phyloP scores from a whole-genome alignment of 1,140 invertebrate genomes.

The Archivesica marissinica region DNA sequence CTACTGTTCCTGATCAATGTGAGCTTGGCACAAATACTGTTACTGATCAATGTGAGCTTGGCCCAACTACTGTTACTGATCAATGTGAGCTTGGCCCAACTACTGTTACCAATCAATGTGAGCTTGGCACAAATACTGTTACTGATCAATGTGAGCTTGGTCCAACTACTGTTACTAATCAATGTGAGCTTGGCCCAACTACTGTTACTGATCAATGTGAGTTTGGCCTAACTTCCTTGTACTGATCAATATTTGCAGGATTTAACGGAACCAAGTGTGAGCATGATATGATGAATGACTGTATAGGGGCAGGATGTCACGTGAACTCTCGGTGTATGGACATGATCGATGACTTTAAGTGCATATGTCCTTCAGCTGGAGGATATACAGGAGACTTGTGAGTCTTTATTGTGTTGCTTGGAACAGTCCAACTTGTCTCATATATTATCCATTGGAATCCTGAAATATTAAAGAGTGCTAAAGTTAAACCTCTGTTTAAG shows the following conservation, averaged over 20 bases:
- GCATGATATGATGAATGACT: conserved; percentile 15
- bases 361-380: conserved; percentile 16
- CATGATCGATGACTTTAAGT: conserved; percentile 15
- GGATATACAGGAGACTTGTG: conserved; percentile 20
- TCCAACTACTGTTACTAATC: not conserved
- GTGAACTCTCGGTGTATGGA: conserved; percentile 24
- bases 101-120: no score
- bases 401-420: not conserved
- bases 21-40: no score
- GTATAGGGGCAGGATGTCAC: conserved; percentile 1
- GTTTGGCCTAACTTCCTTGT: not conserved
- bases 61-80: not conserved
- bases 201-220: not conserved
- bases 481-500: no score
- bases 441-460: not conserved
- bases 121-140: not conserved
- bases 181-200: not conserved
- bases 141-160: not conserved
- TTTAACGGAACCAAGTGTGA: conserved; percentile 33
- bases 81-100: no score
- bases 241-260: conserved; percentile 3
- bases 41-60: no score
- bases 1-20: no score
- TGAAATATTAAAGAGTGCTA: not conserved
- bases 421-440: not conserved